Percentiles rank a stretch among this genome's conserved stretches.
phyloP scores from a whole-genome alignment of 1,140 invertebrate genomes.

The Uloborus diversus region DNA sequence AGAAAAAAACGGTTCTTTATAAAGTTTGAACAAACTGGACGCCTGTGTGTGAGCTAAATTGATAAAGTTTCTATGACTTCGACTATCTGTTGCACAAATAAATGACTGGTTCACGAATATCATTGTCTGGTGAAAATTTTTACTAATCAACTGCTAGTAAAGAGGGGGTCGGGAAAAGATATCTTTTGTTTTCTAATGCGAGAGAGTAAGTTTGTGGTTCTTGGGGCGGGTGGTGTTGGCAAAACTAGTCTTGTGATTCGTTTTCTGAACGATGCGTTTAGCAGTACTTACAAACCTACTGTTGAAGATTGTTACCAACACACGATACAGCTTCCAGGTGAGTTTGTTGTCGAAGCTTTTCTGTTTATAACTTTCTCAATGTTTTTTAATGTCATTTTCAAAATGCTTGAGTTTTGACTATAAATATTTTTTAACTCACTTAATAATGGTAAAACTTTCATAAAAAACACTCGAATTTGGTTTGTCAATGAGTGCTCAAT shows the following conservation, averaged over 20 bases:
- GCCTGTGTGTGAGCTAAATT: not conserved
- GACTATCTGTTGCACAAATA: not conserved
- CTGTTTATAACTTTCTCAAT: too few species aligned
- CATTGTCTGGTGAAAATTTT: not conserved
- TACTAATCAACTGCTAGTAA: not conserved
- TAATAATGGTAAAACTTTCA: too few species aligned
- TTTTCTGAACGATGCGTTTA: conserved; percentile 62
- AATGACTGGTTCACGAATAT: not conserved
- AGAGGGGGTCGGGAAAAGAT: not conserved
- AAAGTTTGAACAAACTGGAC: not conserved
- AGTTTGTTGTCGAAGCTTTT: too few species aligned
- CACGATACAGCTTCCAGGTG: conserved; percentile 62
- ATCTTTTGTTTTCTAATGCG: conserved; percentile 7
- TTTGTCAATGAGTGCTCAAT: too few species aligned
- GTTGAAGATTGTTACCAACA: conserved; percentile 64
- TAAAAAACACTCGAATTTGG: too few species aligned
- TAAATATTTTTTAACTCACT: too few species aligned
- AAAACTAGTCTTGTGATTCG: conserved; percentile 63
- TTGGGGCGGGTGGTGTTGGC: conserved; percentile 63
- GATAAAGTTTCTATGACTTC: not conserved
- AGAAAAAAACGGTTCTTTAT: not conserved
- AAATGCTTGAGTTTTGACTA: too few species aligned
- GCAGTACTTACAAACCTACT: conserved; percentile 62
- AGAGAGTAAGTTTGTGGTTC: conserved; percentile 61
- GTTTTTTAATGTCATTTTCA: not conserved